phyloP scores from a whole-genome alignment of 2,888 invertebrate genomes.

The Salticus scenicus region DNA sequence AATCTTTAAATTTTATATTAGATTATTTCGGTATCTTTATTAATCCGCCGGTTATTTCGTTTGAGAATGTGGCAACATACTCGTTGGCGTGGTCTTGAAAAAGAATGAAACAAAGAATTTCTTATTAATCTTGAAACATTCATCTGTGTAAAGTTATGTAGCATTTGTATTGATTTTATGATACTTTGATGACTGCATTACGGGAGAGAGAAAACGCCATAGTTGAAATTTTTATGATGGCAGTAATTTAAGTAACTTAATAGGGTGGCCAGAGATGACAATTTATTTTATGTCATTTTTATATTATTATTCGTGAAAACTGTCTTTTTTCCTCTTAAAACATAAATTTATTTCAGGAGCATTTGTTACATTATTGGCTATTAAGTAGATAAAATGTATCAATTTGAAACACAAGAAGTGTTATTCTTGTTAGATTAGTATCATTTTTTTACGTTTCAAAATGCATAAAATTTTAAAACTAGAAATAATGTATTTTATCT shows the following conservation, averaged over 20 bases:
- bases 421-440: too few species aligned
- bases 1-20: neutral
- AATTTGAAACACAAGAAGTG: too few species aligned
- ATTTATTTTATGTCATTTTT: too few species aligned
- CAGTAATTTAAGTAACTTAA: conserved; percentile 24
- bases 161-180: conserved; percentile 67
- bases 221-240: conserved; percentile 62
- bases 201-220: conserved; percentile 48
- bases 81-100: neutral
- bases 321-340: too few species aligned
- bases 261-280: neutral
- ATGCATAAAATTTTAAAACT: too few species aligned
- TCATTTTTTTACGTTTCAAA: too few species aligned
- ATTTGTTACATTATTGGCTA: neutral
- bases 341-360: too few species aligned
- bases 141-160: conserved; percentile 22
- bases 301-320: too few species aligned
- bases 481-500: too few species aligned
- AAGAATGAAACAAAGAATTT: neutral
- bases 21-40: neutral
- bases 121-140: neutral
- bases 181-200: conserved; percentile 67
- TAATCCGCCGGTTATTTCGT: neutral
- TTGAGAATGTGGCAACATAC: too few species aligned
- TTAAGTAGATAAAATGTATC: neutral